These are phyloP conservation scores for Scytalopus superciliaris DNA, from an alignment of 2,113 vertebrate genomes.

Conservation along the genomic window DNA sequence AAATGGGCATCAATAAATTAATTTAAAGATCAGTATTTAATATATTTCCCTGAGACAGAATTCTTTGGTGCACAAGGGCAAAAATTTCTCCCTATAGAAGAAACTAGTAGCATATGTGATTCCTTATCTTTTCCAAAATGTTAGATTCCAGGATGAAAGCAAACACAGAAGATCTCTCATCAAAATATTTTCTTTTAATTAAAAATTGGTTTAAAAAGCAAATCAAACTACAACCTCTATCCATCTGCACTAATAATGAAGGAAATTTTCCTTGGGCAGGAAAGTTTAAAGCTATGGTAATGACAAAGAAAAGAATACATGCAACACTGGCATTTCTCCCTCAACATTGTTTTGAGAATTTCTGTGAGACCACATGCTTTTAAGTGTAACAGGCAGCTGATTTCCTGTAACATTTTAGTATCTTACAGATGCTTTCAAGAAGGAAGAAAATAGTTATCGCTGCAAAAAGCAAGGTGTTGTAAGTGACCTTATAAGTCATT, in stretches of 20 bases:
- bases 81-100: not conserved
- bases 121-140: not conserved
- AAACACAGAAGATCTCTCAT: not conserved
- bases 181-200: slow-evolving; percentile 30
- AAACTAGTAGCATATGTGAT: not conserved
- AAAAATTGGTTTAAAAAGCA: slow-evolving; percentile 30
- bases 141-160: slow-evolving; percentile 3
- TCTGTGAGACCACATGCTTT: not conserved
- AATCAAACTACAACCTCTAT: not conserved
- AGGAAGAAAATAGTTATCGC: slow-evolving; percentile 2
- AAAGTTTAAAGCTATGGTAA: not conserved
- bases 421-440: not conserved
- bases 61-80: not conserved
- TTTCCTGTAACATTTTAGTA: not conserved
- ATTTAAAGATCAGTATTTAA: not conserved
- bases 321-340: not conserved
- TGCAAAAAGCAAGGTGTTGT: not conserved
- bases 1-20: not conserved
- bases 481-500: slow-evolving; percentile 8
- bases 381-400: not conserved
- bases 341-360: not conserved
- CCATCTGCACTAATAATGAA: not conserved
- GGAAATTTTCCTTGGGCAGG: not conserved
- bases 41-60: not conserved
- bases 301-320: not conserved